phyloP scores from a whole-genome alignment of 2,113 vertebrate genomes.

The Mormyrus iriodes region DNA sequence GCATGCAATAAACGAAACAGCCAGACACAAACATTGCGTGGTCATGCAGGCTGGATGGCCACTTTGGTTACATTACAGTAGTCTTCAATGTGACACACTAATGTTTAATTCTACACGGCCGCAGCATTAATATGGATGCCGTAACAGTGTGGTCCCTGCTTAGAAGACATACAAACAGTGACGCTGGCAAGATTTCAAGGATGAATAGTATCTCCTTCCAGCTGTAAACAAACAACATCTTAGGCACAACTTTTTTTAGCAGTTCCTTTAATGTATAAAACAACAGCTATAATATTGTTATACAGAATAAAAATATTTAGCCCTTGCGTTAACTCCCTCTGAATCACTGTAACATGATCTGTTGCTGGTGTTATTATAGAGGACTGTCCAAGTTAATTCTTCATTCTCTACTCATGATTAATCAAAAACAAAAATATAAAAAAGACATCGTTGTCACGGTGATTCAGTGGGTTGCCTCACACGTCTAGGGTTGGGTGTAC shows the following conservation, averaged over 20 bases:
- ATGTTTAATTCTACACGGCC: not conserved
- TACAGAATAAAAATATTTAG: not conserved
- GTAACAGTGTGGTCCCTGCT: not conserved
- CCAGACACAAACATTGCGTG: not conserved
- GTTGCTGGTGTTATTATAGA: not conserved
- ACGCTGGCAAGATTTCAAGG: not conserved
- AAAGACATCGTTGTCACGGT: not conserved
- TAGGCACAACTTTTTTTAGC: not conserved
- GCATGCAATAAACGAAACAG: not conserved
- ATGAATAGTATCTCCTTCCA: not conserved
- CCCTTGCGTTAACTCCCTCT: not conserved
- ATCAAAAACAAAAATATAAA: not conserved
- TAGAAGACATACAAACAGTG: not conserved
- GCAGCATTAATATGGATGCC: not conserved
- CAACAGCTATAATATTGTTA: not conserved
- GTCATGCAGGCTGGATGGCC: not conserved
- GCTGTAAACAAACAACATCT: not conserved
- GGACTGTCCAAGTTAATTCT: not conserved
- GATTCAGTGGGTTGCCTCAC: not conserved
- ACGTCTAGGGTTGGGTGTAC: not conserved
- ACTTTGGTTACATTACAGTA: not conserved
- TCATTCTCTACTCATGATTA: not conserved
- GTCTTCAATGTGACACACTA: not conserved
- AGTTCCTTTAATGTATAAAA: not conserved
- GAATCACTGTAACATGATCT: not conserved